Conservation (phyloP, 1,140 invertebrate species). For the Acromyrmex heyeri region DNA sequence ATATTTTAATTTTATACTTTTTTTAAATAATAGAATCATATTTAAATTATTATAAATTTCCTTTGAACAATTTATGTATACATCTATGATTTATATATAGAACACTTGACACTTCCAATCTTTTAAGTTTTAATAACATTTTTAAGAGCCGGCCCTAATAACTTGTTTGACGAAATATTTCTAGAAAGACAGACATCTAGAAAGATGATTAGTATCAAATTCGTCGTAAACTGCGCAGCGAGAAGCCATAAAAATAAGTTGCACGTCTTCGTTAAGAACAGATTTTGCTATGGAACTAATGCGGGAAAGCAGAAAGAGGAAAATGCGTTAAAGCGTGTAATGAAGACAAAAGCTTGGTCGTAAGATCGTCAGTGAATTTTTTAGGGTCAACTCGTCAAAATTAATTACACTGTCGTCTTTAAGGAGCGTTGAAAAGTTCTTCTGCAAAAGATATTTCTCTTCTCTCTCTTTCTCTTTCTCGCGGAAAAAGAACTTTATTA, state of each 20-base stretch:
- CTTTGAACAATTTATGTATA: neutral
- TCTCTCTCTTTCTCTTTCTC: neutral
- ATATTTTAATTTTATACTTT: neutral
- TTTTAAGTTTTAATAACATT: slow-evolving; percentile 1
- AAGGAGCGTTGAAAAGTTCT: slow-evolving; percentile 44
- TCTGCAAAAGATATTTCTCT: slow-evolving; percentile 35
- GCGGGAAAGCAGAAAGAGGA: slow-evolving; percentile 15
- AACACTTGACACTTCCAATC: neutral
- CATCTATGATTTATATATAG: neutral
- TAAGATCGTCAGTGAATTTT: slow-evolving; percentile 40
- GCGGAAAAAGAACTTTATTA: slow-evolving; percentile 46
- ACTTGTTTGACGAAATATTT: neutral
- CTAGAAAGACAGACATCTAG: slow-evolving; percentile 12
- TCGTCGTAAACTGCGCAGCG: slow-evolving; percentile 19
- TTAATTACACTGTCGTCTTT: slow-evolving; percentile 54
- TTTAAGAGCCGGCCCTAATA: neutral
- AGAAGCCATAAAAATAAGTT: slow-evolving; percentile 51
- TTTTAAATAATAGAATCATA: neutral
- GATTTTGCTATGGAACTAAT: slow-evolving; percentile 18
- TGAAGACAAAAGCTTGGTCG: slow-evolving; percentile 41
- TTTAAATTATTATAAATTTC: slow-evolving; percentile 21
- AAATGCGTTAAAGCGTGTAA: slow-evolving; percentile 49
- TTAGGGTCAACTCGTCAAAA: slow-evolving; percentile 53
- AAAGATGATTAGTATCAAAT: slow-evolving; percentile 31
- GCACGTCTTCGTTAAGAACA: slow-evolving; percentile 42